phyloP scores from a whole-genome alignment of 2,888 invertebrate genomes.

The Drosophila leonis region DNA sequence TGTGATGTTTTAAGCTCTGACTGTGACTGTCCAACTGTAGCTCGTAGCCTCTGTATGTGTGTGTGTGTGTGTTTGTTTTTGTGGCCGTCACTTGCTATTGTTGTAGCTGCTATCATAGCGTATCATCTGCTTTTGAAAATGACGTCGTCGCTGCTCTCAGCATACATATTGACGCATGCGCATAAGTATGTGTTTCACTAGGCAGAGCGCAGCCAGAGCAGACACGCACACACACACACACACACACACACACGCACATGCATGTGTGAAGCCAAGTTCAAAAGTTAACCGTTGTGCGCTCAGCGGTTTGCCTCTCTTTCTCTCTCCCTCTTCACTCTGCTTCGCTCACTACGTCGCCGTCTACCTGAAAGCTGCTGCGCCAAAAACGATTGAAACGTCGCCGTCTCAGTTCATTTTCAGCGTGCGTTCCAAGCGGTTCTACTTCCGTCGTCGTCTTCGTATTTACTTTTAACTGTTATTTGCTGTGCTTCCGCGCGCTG shows the following conservation, averaged over 20 bases:
- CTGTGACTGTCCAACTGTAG: slow-evolving; percentile 32
- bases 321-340: background rate
- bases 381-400: slow-evolving; percentile 58
- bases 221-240: slow-evolving; percentile 3
- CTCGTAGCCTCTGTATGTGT: slow-evolving; percentile 20
- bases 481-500: slow-evolving; percentile 52
- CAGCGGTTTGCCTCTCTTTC: slow-evolving; percentile 6
- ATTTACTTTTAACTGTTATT: slow-evolving; percentile 52
- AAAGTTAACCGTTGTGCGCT: slow-evolving; percentile 50
- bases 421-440: slow-evolving; percentile 67
- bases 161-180: slow-evolving; percentile 40
- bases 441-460: slow-evolving; percentile 39
- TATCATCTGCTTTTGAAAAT: slow-evolving; percentile 51
- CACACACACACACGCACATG: background rate
- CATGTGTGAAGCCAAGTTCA: slow-evolving; percentile 70
- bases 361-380: slow-evolving; percentile 63
- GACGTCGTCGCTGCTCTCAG: slow-evolving; percentile 57
- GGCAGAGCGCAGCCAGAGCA: background rate
- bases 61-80: slow-evolving; percentile 12
- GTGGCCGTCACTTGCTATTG: slow-evolving; percentile 26
- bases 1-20: slow-evolving; percentile 1
- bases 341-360: slow-evolving; percentile 5
- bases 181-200: slow-evolving; percentile 3
- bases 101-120: slow-evolving; percentile 27
- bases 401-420: slow-evolving; percentile 70